These are phyloP conservation scores for Drosophila baimaii DNA, from an alignment of 1,140 invertebrate species.

Conservation along the genomic window DNA sequence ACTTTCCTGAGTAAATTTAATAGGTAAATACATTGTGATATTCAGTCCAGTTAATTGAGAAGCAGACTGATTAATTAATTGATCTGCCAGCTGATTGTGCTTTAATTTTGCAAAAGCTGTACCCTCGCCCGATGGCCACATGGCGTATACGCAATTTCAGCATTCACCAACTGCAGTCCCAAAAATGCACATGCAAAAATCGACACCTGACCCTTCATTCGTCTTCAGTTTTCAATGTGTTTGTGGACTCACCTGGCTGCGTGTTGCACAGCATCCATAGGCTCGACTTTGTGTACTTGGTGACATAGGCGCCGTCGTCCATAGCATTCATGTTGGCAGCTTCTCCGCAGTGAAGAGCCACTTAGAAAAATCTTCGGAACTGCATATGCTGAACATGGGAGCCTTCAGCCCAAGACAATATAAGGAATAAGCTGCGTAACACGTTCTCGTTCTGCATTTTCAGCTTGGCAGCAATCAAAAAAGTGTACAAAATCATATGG, in stretches of 20 bases:
- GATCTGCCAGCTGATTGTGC: constrained; percentile 7
- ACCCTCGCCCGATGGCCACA: too few relatives aligned
- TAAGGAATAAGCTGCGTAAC: too few relatives aligned
- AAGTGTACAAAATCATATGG: too few relatives aligned
- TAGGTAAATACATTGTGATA: too few relatives aligned
- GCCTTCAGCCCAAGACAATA: too few relatives aligned
- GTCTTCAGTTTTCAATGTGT: constrained; percentile 15
- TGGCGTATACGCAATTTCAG: constrained; percentile 1
- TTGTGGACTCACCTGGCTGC: constrained; percentile 68
- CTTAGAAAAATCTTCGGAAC: too few relatives aligned
- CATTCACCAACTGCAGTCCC: constrained; percentile 1
- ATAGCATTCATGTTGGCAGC: constrained; percentile 78
- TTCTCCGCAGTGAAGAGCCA: constrained; percentile 84
- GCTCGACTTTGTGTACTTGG: constrained; percentile 82
- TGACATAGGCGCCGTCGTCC: constrained; percentile 80
- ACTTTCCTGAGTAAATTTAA: too few relatives aligned
- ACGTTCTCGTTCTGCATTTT: too few relatives aligned
- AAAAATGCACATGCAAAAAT: not conserved
- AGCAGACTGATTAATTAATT: constrained; percentile 19
- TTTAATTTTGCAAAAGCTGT: constrained; percentile 19
- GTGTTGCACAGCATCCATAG: constrained; percentile 82
- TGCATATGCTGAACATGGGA: too few relatives aligned
- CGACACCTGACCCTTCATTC: constrained; percentile 3
- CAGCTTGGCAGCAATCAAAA: too few relatives aligned
- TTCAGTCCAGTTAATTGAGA: constrained; percentile 25